A percentile compares a stretch with the other conserved stretches of the same genome.
Conservation (phyloP, 1,140 invertebrate genomes). For the Choristoneura fumiferana region DNA sequence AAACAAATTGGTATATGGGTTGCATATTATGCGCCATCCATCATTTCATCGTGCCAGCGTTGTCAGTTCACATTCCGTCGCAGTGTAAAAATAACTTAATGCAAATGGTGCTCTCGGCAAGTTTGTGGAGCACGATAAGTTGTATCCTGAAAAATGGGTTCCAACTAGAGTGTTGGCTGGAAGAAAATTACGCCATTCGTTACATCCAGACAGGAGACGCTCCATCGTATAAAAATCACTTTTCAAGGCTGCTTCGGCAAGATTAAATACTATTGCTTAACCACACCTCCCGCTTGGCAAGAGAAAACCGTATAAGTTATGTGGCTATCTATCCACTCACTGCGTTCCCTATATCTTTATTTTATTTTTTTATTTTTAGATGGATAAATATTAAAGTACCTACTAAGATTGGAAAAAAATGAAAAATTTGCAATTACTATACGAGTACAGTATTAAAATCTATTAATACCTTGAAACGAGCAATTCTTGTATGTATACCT, state of each 20-base stretch:
- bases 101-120: constrained; percentile 20
- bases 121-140: constrained; percentile 30
- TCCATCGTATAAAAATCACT: constrained; percentile 17
- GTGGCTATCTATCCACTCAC: too few relatives aligned
- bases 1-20: constrained; percentile 2
- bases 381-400: too few relatives aligned
- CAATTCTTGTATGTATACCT: too few relatives aligned
- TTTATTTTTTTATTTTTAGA: too few relatives aligned
- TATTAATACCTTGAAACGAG: too few relatives aligned
- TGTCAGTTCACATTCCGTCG: constrained; percentile 7
- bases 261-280: constrained; percentile 8
- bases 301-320: too few relatives aligned
- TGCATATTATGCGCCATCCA: constrained; percentile 3
- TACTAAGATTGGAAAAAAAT: too few relatives aligned
- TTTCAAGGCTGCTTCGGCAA: not conserved
- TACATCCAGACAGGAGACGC: constrained; percentile 28
- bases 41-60: constrained; percentile 15
- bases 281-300: not conserved
- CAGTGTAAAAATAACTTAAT: constrained; percentile 18
- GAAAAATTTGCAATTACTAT: too few relatives aligned
- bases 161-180: constrained; percentile 21
- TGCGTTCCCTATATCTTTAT: too few relatives aligned
- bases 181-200: constrained; percentile 38
- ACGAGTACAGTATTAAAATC: too few relatives aligned
- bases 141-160: constrained; percentile 37